phyloP scores from a whole-genome alignment of 2,888 invertebrate genomes.

The Deroplatys truncata region DNA sequence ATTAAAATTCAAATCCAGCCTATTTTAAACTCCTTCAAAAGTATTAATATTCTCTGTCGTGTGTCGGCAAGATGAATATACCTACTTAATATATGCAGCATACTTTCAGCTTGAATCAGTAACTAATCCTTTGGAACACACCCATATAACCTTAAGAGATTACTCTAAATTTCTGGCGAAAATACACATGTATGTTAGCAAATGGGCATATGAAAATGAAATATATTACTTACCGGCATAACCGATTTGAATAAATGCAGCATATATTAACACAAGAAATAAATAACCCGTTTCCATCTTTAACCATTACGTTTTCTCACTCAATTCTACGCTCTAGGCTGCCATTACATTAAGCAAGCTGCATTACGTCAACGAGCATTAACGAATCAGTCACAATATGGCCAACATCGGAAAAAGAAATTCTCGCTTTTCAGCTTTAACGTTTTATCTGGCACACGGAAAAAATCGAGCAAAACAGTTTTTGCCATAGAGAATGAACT shows the following conservation, averaged over 20 bases:
- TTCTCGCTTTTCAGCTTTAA: too few relatives aligned
- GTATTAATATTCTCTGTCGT: not conserved
- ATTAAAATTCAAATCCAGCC: not conserved
- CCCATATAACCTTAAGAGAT: not conserved
- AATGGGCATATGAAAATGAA: not conserved
- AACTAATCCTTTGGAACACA: not conserved
- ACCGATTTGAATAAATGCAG: not conserved
- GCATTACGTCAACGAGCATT: too few relatives aligned
- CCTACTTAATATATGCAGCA: not conserved
- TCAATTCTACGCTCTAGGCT: not conserved
- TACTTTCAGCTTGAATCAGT: not conserved
- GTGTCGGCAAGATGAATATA: too few relatives aligned
- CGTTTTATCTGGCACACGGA: too few relatives aligned
- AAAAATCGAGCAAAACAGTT: too few relatives aligned
- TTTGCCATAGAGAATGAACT: too few relatives aligned
- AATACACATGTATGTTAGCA: not conserved
- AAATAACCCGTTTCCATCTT: not conserved
- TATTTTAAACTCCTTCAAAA: not conserved
- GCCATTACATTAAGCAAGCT: too few relatives aligned
- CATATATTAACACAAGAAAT: not conserved
- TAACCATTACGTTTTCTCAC: not conserved
- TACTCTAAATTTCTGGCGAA: not conserved
- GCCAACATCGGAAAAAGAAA: too few relatives aligned
- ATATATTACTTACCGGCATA: not conserved
- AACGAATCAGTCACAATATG: too few relatives aligned